Evolutionary conservation across 2,797 vertebrate species (phyloP).

Genomic region (Acrossocheilus fasciatus): DNA sequence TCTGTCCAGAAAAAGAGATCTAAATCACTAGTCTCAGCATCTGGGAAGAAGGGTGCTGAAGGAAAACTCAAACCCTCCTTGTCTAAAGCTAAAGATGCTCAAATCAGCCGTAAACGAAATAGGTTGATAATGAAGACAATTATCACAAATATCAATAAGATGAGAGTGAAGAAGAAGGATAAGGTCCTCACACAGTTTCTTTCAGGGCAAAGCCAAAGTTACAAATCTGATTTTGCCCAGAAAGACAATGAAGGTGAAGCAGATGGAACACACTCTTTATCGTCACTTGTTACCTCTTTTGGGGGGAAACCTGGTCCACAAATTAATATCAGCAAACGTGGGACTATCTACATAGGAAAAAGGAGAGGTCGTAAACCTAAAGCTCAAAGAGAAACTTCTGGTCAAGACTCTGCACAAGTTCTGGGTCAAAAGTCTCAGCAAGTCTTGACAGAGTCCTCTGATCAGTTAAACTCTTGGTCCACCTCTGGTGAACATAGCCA

Average conservation of each 20-base stretch:
- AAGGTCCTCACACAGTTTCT: constrained; percentile 90
- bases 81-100: constrained; percentile 67
- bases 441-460: constrained; percentile 38
- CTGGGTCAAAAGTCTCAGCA: constrained; percentile 18
- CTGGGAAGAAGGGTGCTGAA: constrained; percentile 68
- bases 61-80: constrained; percentile 67
- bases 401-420: constrained; percentile 53
- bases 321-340: constrained; percentile 98
- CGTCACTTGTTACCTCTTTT: constrained; percentile 93
- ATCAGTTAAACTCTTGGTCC: constrained; percentile 20
- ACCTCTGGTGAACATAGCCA: constrained; percentile 13
- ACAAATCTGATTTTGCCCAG: constrained; percentile 59
- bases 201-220: constrained; percentile 72
- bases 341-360: constrained; percentile 99
- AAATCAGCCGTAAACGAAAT: constrained; percentile 81
- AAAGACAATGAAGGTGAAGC: constrained; percentile 54
- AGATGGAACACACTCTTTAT: constrained; percentile 75
- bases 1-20: constrained; percentile 68
- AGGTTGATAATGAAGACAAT: constrained; percentile 93
- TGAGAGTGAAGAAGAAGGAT: constrained; percentile 90
- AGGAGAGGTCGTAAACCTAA: constrained; percentile 97
- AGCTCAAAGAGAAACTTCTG: constrained; percentile 67
- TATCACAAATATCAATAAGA: constrained; percentile 96
- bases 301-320: constrained; percentile 93
- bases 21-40: constrained; percentile 77